Evolutionary conservation across 2,113 vertebrate genomes (phyloP).

Genomic region (Psophia crepitans): DNA sequence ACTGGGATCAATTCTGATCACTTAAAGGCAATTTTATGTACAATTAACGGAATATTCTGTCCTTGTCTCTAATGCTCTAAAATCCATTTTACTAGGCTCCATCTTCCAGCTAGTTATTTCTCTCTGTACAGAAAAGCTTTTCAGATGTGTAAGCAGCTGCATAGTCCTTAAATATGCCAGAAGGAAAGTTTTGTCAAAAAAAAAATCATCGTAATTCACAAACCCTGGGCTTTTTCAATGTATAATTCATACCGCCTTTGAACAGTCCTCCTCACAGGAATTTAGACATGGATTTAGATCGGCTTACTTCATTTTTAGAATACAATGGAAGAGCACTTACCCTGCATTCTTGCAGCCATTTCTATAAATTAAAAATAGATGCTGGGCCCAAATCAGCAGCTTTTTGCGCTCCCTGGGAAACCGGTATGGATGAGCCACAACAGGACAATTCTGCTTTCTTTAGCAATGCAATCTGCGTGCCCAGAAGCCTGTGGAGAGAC

Average conservation of each 20-base stretch:
- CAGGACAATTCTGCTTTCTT: neutral
- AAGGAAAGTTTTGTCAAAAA: neutral
- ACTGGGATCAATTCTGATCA: neutral
- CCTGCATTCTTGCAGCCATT: conserved; percentile 15
- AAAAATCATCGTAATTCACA: neutral
- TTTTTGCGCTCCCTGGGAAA: neutral
- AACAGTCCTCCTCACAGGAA: conserved; percentile 28
- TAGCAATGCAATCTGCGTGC: neutral
- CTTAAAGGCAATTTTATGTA: neutral
- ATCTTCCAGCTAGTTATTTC: neutral
- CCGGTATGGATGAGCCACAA: neutral
- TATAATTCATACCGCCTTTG: conserved; percentile 53
- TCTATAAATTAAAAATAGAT: conserved; percentile 51
- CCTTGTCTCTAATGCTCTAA: neutral
- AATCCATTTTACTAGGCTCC: neutral
- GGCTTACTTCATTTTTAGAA: conserved; percentile 41
- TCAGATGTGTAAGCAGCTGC: neutral
- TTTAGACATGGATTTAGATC: conserved; percentile 48
- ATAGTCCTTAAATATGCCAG: neutral
- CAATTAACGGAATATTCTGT: neutral
- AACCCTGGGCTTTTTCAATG: conserved; percentile 23
- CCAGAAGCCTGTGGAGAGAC: neutral
- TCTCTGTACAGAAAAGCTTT: neutral
- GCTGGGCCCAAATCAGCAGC: neutral
- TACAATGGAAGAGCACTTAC: conserved; percentile 33